These are phyloP conservation scores for Amphimedon queenslandica DNA, from an alignment of 37 sponge, comb jelly and placozoan species.

Conservation along the genomic window DNA sequence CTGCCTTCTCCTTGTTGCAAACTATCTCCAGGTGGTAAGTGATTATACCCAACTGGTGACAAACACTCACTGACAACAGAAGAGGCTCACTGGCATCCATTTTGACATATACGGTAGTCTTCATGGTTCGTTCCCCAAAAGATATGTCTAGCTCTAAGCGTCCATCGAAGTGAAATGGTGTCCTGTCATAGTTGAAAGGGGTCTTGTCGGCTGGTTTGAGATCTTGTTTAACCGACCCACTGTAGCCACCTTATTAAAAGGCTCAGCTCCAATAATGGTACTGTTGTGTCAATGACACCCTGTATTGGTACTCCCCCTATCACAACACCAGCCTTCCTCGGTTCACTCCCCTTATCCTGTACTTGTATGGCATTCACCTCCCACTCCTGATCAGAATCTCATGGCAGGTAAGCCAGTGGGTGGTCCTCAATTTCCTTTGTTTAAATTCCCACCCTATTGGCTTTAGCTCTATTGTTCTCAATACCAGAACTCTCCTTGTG, in stretches of 20 bases:
- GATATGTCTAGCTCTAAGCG: no score
- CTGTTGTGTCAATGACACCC: background rate
- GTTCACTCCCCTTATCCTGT: background rate
- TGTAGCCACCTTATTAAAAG: background rate
- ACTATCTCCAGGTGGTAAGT: constrained; percentile 43
- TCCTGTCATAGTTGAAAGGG: no score
- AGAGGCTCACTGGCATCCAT: no score
- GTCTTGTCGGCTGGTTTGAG: no score
- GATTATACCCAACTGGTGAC: no score
- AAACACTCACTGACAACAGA: no score
- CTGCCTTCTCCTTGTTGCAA: background rate
- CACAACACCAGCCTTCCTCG: background rate
- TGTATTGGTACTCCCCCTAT: background rate
- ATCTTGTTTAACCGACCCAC: background rate
- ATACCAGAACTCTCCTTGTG: background rate
- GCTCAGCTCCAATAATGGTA: constrained; percentile 1
- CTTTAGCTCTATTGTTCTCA: background rate
- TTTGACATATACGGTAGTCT: no score
- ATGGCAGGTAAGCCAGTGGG: background rate
- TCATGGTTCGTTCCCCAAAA: no score
- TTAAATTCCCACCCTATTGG: background rate
- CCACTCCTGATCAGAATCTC: background rate
- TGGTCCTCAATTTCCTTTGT: background rate
- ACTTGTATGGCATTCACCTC: background rate
- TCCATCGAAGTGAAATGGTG: no score